These are phyloP conservation scores for Cydia splendana DNA, from an alignment of 1,140 invertebrate genomes.

Conservation along the genomic window DNA sequence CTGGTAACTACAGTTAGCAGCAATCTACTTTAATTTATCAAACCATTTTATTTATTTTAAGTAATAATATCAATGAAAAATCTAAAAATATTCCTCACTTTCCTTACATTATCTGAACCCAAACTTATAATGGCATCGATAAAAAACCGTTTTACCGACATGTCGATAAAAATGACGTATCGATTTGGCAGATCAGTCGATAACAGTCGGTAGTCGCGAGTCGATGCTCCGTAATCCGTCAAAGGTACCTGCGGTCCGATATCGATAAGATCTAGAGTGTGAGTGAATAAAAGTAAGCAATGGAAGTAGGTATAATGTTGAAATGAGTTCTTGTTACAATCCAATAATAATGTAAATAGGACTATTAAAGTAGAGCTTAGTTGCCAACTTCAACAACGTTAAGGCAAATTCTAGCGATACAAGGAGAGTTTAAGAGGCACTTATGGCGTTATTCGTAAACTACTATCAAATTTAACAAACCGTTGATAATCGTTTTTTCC, in stretches of 20 bases:
- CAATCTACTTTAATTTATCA: too few species aligned
- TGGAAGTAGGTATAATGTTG: not conserved
- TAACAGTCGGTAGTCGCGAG: slow-evolving; percentile 18
- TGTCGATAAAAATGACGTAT: slow-evolving; percentile 32
- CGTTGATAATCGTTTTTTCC: too few species aligned
- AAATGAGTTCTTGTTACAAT: not conserved
- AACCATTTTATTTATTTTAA: too few species aligned
- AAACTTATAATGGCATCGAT: slow-evolving; percentile 39
- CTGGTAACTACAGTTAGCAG: too few species aligned
- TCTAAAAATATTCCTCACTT: too few species aligned
- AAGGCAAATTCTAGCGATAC: too few species aligned
- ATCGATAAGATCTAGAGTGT: slow-evolving; percentile 25
- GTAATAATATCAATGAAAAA: too few species aligned
- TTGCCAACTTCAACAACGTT: too few species aligned
- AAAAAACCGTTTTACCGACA: slow-evolving; percentile 28
- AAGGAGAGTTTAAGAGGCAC: too few species aligned
- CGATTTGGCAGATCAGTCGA: slow-evolving; percentile 20
- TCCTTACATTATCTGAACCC: not conserved
- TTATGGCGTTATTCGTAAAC: too few species aligned
- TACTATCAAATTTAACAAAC: too few species aligned
- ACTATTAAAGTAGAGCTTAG: too few species aligned
- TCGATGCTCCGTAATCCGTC: slow-evolving; percentile 21
- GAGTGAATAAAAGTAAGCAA: not conserved
- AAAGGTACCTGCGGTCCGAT: slow-evolving; percentile 19
- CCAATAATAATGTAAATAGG: not conserved